Conservation (phyloP, 2,797 vertebrate genomes). For the Paedocypris micromegethes region DNA sequence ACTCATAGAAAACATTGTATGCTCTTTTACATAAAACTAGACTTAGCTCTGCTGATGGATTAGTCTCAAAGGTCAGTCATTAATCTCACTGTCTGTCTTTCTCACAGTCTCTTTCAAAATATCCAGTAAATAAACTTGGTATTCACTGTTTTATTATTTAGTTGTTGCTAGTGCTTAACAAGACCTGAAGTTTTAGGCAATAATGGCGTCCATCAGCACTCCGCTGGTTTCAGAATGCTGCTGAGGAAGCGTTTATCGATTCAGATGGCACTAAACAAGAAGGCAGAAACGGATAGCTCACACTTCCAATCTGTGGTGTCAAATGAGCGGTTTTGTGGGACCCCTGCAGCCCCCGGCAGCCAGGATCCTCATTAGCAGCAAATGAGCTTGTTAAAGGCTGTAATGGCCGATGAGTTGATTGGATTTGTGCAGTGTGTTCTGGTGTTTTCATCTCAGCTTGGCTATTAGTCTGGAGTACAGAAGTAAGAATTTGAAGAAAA, state of each 20-base stretch:
- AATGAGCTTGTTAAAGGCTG: conserved; percentile 20
- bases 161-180: too few species aligned
- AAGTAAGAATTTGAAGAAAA: too few species aligned
- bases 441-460: background rate
- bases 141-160: too few species aligned
- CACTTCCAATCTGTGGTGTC: conserved; percentile 17
- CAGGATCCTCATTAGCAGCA: conserved; percentile 21
- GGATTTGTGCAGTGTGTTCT: conserved; percentile 24
- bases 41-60: too few species aligned
- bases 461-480: too few species aligned
- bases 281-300: conserved; percentile 17
- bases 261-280: conserved; percentile 2
- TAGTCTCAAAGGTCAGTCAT: too few species aligned
- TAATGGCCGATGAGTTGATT: conserved; percentile 16
- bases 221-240: conserved; percentile 10
- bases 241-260: background rate
- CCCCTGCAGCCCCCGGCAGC: background rate
- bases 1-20: too few species aligned
- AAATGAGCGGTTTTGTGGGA: background rate
- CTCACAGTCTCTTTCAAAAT: too few species aligned
- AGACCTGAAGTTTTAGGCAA: too few species aligned
- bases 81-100: too few species aligned
- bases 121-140: too few species aligned
- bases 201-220: background rate
- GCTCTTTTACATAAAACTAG: too few species aligned